Evolutionary conservation across 1,140 invertebrate species (phyloP), one percentile per base, ranked within the genome.

Genomic region (Zaprionus kolodkinae): DNA sequence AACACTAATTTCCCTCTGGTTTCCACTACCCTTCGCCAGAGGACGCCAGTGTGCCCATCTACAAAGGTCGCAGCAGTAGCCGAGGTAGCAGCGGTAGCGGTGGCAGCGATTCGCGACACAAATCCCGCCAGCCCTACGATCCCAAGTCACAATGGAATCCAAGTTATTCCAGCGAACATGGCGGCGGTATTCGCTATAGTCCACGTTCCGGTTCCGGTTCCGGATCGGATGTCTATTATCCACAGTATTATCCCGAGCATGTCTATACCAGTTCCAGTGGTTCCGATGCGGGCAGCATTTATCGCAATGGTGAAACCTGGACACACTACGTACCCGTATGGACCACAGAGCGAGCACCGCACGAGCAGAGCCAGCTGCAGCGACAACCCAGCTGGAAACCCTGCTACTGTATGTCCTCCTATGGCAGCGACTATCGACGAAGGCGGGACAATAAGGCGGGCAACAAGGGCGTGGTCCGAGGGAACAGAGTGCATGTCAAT

Each of bases 1-100:
- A 52, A 10, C 7, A 10, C 25, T 38, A 30, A 30, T 30, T 38
- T 13, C 43, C 21, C 35, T 38, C 2, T 6, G 30, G 4, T 10
- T 40, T 11, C 13, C 10, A 6, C 21, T 52, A 10, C 52, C 36
- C 9, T 0, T 15, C 35, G 1, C 7, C 30, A 91, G 89, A 92
- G 65, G 91, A 92, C 60, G 91, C 91, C 33, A 92, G 91, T 66
- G 92, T 92, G 25, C 92, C 92, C 33, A 91, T 92, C 52, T 92
- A 81, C 59, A 92, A 91, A 64, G 91, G 91, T n/a, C 81, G 91
- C 5, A 75, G 67, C 21, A 76, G 85, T 36, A 73, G 61, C 62
- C 21, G 55, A 12, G 54, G 54, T 21, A 17, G 45, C 33, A 35
- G 33, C 13, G 69, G 82, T 36, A 69, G 62, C 38, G 80, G 33